phyloP scores from a whole-genome alignment of 2,113 vertebrate species.

The Zapornia atra region DNA sequence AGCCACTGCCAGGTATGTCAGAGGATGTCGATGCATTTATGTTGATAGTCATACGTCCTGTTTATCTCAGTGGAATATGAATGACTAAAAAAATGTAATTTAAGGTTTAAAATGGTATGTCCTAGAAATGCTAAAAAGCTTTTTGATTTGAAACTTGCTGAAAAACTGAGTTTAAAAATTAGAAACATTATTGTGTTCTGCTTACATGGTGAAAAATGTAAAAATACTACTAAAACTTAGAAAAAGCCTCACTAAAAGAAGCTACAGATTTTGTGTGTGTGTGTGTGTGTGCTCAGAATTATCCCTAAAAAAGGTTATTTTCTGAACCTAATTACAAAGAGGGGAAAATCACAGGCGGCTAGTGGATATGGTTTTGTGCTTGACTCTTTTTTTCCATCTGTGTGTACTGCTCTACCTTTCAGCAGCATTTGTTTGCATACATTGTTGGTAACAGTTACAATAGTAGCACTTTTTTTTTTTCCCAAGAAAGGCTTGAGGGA shows the following conservation, averaged over 20 bases:
- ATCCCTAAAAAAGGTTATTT: background rate
- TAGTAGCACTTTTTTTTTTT: background rate
- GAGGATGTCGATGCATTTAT: background rate
- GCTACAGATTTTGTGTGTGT: background rate
- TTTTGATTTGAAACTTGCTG: background rate
- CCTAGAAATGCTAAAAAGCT: background rate
- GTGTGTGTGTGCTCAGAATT: background rate
- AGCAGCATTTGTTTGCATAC: background rate
- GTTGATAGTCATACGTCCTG: background rate
- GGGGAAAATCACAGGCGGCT: background rate
- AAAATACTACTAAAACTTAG: background rate
- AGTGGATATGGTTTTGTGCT: background rate
- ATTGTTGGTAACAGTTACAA: background rate
- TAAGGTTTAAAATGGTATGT: background rate
- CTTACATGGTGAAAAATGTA: background rate
- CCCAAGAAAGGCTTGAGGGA: background rate
- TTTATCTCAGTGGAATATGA: background rate
- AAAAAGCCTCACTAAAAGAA: background rate
- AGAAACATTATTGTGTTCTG: background rate
- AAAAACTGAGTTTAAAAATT: background rate
- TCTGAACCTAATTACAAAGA: background rate
- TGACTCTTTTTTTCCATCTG: background rate
- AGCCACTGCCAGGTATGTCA: background rate
- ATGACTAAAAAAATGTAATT: background rate
- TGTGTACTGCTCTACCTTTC: background rate